These are phyloP conservation scores for Halictus ligatus DNA, from an alignment of 2,888 invertebrate species.

Conservation along the genomic window DNA sequence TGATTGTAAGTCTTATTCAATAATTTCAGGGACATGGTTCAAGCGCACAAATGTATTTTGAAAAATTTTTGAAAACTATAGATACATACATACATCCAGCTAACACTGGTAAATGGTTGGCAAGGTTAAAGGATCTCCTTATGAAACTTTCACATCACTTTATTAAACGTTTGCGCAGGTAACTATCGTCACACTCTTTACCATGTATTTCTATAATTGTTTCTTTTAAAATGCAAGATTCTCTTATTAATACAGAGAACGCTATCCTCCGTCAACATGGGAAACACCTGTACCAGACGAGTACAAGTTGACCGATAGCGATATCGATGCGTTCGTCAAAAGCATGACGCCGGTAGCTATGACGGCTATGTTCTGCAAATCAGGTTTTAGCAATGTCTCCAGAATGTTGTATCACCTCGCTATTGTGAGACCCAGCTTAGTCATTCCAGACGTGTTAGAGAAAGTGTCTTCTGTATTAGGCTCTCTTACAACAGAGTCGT, in stretches of 20 bases:
- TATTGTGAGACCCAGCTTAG: slow-evolving; percentile 91
- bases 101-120: slow-evolving; percentile 93
- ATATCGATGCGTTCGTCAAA: slow-evolving; percentile 92
- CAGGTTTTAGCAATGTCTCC: slow-evolving; percentile 88
- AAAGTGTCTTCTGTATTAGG: slow-evolving; percentile 92
- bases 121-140: slow-evolving; percentile 88
- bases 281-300: slow-evolving; percentile 88
- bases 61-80: slow-evolving; percentile 92
- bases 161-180: slow-evolving; percentile 86
- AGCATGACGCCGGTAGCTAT: slow-evolving; percentile 90
- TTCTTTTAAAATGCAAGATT: neutral
- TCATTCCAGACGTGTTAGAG: slow-evolving; percentile 93
- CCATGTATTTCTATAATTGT: neutral
- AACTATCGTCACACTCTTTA: slow-evolving; percentile 24
- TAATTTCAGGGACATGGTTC: slow-evolving; percentile 85
- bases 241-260: slow-evolving; percentile 85
- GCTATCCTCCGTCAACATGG: slow-evolving; percentile 88
- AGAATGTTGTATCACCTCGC: slow-evolving; percentile 91
- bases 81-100: slow-evolving; percentile 96
- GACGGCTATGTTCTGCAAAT: slow-evolving; percentile 92
- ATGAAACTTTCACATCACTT: slow-evolving; percentile 89
- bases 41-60: slow-evolving; percentile 89
- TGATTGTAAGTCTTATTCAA: neutral
- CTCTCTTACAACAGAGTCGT: slow-evolving; percentile 95
- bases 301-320: slow-evolving; percentile 90